These are phyloP conservation scores for Heliothis virescens DNA, from an alignment of 1,140 invertebrate genomes.

Conservation along the genomic window DNA sequence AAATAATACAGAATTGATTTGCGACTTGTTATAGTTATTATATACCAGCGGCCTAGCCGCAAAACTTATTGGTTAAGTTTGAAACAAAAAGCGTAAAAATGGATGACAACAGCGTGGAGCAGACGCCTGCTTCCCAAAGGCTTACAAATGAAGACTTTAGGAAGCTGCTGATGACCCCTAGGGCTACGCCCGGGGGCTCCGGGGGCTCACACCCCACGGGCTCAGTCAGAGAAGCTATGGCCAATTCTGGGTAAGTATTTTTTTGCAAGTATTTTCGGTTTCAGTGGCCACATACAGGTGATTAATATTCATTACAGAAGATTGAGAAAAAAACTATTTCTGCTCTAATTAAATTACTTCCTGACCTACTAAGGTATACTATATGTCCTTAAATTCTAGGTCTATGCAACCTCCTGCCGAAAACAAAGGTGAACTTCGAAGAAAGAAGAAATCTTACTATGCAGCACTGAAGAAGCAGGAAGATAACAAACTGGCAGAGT, in stretches of 20 bases:
- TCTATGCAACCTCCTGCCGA: conserved; percentile 84
- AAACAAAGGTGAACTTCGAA: conserved; percentile 90
- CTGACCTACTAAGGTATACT: neutral
- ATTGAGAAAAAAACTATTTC: too few relatives aligned
- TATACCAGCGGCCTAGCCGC: neutral
- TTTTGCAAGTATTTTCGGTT: neutral
- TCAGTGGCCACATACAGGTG: neutral
- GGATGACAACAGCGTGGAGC: conserved; percentile 81
- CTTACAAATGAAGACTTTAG: conserved; percentile 99
- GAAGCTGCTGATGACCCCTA: conserved; percentile 97
- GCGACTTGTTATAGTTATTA: neutral
- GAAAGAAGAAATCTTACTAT: conserved; percentile 97
- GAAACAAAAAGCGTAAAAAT: conserved; percentile 56
- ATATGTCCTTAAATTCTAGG: conserved; percentile 53
- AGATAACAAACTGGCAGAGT: conserved; percentile 97
- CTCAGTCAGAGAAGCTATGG: conserved; percentile 88
- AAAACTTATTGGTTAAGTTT: neutral
- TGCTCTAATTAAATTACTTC: neutral
- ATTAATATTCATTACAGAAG: too few relatives aligned
- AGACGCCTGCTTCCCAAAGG: conserved; percentile 88
- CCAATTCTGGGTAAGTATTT: conserved; percentile 84
- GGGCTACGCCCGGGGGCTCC: conserved; percentile 88
- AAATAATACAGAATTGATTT: neutral
- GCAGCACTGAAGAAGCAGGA: conserved; percentile 98
- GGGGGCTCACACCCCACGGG: conserved; percentile 80